Percentiles rank a stretch among this genome's conserved stretches.
These are phyloP conservation scores for Tachycineta bicolor DNA, from an alignment of 2,113 vertebrate genomes.

Conservation along the genomic window DNA sequence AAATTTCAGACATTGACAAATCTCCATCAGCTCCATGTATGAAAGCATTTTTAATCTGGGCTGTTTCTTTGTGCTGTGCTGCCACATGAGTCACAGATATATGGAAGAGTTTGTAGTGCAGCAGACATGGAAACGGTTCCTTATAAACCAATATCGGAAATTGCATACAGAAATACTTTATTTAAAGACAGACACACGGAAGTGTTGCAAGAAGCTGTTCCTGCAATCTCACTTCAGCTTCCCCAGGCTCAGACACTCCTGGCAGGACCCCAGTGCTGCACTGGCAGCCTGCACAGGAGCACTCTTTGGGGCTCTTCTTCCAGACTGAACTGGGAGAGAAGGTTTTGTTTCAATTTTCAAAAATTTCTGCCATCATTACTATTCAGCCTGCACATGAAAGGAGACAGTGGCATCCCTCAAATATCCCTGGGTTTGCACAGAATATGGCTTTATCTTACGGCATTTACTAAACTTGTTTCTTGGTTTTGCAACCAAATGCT, in stretches of 20 bases:
- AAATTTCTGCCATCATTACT: background rate
- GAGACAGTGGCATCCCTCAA: background rate
- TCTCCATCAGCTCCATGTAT: background rate
- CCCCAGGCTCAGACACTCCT: background rate
- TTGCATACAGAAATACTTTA: background rate
- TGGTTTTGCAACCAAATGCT: background rate
- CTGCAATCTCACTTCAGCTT: background rate
- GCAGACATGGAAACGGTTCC: background rate
- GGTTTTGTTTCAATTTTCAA: background rate
- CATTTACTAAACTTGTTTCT: background rate
- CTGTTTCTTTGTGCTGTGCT: background rate
- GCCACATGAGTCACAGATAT: conserved; percentile 28
- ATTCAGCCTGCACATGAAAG: background rate
- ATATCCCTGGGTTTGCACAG: background rate
- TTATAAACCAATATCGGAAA: conserved; percentile 8
- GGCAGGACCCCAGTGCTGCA: background rate
- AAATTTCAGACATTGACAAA: background rate
- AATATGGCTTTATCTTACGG: background rate
- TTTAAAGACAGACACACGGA: background rate
- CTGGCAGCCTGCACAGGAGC: background rate
- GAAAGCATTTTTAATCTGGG: background rate
- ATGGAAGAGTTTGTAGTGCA: conserved; percentile 9
- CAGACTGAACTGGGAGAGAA: background rate
- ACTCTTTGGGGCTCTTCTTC: background rate
- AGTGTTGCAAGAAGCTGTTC: background rate